Percentiles rank a stretch among this genome's conserved stretches.
phyloP scores from a whole-genome alignment of 2,797 vertebrate species.

The Siniperca scherzeri region DNA sequence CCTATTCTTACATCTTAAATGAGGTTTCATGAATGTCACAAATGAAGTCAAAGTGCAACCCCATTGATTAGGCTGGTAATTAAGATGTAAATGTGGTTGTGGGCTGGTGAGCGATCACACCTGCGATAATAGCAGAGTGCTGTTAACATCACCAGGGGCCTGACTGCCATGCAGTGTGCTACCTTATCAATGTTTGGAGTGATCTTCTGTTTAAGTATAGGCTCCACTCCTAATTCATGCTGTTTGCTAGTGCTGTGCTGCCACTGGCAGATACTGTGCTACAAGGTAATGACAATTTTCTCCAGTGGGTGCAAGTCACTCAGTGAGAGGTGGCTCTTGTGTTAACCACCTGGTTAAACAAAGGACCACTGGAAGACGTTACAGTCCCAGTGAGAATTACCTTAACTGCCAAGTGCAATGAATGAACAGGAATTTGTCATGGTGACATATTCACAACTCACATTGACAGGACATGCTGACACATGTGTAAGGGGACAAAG shows the following conservation, averaged over 20 bases:
- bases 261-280: slow-evolving; percentile 57
- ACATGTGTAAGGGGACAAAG: slow-evolving; percentile 26
- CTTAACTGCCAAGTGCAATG: slow-evolving; percentile 62
- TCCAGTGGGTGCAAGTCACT: slow-evolving; percentile 65
- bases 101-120: slow-evolving; percentile 82
- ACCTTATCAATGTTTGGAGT: slow-evolving; percentile 80
- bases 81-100: slow-evolving; percentile 87
- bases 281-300: slow-evolving; percentile 65
- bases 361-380: slow-evolving; percentile 56
- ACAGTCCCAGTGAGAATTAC: slow-evolving; percentile 55
- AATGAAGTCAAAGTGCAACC: slow-evolving; percentile 81
- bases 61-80: slow-evolving; percentile 86
- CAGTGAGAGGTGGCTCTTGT: slow-evolving; percentile 51
- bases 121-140: slow-evolving; percentile 84
- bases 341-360: slow-evolving; percentile 78
- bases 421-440: slow-evolving; percentile 63
- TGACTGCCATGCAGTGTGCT: slow-evolving; percentile 67
- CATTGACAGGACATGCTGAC: slow-evolving; percentile 30
- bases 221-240: slow-evolving; percentile 67
- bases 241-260: slow-evolving; percentile 65
- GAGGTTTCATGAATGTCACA: slow-evolving; percentile 79
- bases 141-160: slow-evolving; percentile 79
- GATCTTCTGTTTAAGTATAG: slow-evolving; percentile 81
- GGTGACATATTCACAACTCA: slow-evolving; percentile 56
- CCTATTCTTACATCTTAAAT: slow-evolving; percentile 79